phyloP scores from a whole-genome alignment of 2,113 vertebrate genomes.

The Guaruba guarouba region DNA sequence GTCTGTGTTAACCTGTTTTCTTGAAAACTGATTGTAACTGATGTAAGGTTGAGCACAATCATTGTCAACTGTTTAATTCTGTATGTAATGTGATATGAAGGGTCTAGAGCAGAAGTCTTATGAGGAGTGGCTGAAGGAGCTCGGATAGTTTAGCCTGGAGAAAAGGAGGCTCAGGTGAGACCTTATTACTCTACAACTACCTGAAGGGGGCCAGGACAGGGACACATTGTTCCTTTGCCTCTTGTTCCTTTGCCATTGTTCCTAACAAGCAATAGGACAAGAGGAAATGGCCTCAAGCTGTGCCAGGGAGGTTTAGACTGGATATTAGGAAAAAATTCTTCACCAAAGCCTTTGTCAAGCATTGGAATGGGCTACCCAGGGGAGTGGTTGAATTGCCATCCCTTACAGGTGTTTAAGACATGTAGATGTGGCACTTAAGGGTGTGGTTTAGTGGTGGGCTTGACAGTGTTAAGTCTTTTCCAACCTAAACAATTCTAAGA shows the following conservation, averaged over 20 bases:
- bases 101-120: not conserved
- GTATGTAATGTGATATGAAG: not conserved
- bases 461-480: not conserved
- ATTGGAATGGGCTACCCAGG: not conserved
- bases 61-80: not conserved
- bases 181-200: fast-evolving
- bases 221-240: not conserved
- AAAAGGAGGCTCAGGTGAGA: not conserved
- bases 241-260: too few species aligned
- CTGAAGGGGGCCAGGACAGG: not conserved
- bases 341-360: not conserved
- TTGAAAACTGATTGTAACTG: not conserved
- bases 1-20: not conserved
- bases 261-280: not conserved
- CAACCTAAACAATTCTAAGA: not conserved
- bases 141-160: not conserved
- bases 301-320: not conserved
- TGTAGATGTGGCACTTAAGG: not conserved
- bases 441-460: not conserved
- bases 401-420: not conserved
- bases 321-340: not conserved
- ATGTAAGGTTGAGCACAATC: not conserved
- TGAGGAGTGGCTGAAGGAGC: not conserved
- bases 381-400: not conserved
- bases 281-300: not conserved